Evolutionary conservation across 2,797 vertebrate genomes (phyloP).

Genomic region (Gobio occitaniae): DNA sequence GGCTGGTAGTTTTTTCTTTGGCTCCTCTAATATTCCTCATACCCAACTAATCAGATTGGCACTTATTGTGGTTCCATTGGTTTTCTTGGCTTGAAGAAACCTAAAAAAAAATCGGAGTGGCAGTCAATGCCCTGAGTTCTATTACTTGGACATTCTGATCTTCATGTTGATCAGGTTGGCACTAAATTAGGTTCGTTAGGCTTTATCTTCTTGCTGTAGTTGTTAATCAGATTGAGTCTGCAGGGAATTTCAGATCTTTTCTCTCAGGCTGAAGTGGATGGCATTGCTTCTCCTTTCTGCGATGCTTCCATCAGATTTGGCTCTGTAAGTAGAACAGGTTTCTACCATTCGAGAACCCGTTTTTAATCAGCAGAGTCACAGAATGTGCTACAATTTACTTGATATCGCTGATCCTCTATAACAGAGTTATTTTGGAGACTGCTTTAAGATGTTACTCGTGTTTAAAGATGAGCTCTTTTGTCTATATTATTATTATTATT

Average conservation of each 20-base stretch:
- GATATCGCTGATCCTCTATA: not conserved
- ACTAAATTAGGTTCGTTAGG: slow-evolving; percentile 33
- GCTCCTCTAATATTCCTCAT: slow-evolving; percentile 8
- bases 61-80: slow-evolving; percentile 35
- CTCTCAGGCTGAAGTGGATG: slow-evolving; percentile 1
- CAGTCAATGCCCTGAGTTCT: slow-evolving; percentile 11
- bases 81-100: slow-evolving; percentile 31
- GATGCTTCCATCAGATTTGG: slow-evolving; percentile 38
- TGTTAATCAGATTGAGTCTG: slow-evolving; percentile 43
- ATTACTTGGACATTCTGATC: slow-evolving; percentile 39
- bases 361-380: slow-evolving; percentile 20
- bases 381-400: slow-evolving; percentile 25
- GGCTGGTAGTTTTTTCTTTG: slow-evolving; percentile 21
- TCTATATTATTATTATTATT: not conserved
- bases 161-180: slow-evolving; percentile 42
- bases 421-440: slow-evolving; percentile 4
- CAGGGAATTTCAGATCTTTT: slow-evolving; percentile 24
- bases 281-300: slow-evolving; percentile 19
- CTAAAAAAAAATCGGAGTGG: slow-evolving; percentile 21
- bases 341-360: slow-evolving; percentile 19
- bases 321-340: slow-evolving; percentile 32
- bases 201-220: slow-evolving; percentile 33
- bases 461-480: slow-evolving; percentile 49
- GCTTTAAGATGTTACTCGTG: slow-evolving; percentile 8
- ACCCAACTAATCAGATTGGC: slow-evolving; percentile 58